Percentiles rank a stretch among this genome's conserved stretches.
These are phyloP conservation scores for Notarius lentiginosus DNA, from an alignment of 2,113 vertebrate species.

Conservation along the genomic window DNA sequence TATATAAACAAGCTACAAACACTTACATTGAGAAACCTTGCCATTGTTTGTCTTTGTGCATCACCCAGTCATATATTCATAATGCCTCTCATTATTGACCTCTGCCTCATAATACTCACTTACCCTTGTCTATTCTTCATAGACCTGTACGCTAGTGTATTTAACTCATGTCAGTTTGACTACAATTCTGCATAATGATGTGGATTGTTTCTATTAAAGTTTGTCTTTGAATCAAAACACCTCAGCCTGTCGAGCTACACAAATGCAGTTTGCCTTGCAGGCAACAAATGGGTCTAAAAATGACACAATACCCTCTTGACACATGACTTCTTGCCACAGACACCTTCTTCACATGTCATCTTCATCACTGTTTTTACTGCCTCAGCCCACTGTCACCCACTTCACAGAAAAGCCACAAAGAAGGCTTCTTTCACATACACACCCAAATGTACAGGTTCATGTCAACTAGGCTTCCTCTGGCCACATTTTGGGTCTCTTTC, in stretches of 20 bases:
- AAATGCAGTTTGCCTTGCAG: not conserved
- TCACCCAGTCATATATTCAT: not conserved
- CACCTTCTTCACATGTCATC: not conserved
- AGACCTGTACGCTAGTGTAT: not conserved
- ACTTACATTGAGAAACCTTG: no score
- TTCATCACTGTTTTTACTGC: not conserved
- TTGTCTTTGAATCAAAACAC: not conserved
- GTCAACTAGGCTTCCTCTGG: conserved; percentile 11
- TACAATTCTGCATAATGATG: not conserved
- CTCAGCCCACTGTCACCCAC: not conserved
- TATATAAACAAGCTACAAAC: not conserved
- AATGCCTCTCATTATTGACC: not conserved
- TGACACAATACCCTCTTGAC: not conserved
- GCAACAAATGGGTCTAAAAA: not conserved
- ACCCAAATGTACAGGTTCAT: not conserved
- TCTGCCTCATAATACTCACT: not conserved
- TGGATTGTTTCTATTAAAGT: not conserved
- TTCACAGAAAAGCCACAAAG: not conserved
- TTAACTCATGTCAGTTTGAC: not conserved
- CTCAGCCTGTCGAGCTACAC: not conserved
- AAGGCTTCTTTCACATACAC: not conserved
- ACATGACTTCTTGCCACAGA: not conserved
- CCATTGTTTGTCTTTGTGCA: not conserved
- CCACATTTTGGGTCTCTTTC: not conserved
- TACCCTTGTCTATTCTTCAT: not conserved